These are phyloP conservation scores for Morelia viridis DNA, from an alignment of 2,797 vertebrate species.

Conservation along the genomic window DNA sequence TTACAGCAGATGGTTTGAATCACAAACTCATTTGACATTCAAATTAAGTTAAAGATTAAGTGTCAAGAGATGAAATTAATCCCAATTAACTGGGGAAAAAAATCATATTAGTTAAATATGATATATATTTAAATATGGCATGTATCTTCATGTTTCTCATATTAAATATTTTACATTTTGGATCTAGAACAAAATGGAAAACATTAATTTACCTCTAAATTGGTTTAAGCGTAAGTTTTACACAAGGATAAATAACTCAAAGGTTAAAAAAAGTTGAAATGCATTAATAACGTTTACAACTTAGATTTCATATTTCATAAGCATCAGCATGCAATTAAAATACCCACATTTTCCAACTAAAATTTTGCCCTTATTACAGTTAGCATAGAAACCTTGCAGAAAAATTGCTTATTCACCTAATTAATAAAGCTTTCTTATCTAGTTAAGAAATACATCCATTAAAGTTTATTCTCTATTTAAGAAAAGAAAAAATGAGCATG, in stretches of 20 bases:
- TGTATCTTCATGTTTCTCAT: slow-evolving; percentile 13
- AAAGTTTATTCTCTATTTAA: slow-evolving; percentile 44
- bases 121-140: slow-evolving; percentile 35
- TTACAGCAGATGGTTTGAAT: neutral
- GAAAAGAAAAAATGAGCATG: slow-evolving; percentile 13
- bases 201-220: slow-evolving; percentile 45
- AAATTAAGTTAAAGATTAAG: neutral
- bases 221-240: slow-evolving; percentile 18
- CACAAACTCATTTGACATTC: neutral
- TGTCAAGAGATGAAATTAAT: slow-evolving; percentile 27
- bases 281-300: slow-evolving; percentile 34
- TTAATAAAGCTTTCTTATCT: slow-evolving; percentile 46
- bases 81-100: slow-evolving; percentile 6
- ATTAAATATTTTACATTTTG: slow-evolving; percentile 46
- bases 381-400: slow-evolving; percentile 51
- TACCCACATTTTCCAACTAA: slow-evolving; percentile 43
- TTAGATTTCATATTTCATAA: slow-evolving; percentile 14
- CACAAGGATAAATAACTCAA: slow-evolving; percentile 41
- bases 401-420: slow-evolving; percentile 42
- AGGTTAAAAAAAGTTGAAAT: neutral
- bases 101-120: neutral
- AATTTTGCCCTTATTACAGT: slow-evolving; percentile 55
- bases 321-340: slow-evolving; percentile 36
- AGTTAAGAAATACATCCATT: slow-evolving; percentile 44
- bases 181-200: slow-evolving; percentile 31